Conservation (phyloP, 2,797 vertebrate genomes). For the Xerus rutilus region DNA sequence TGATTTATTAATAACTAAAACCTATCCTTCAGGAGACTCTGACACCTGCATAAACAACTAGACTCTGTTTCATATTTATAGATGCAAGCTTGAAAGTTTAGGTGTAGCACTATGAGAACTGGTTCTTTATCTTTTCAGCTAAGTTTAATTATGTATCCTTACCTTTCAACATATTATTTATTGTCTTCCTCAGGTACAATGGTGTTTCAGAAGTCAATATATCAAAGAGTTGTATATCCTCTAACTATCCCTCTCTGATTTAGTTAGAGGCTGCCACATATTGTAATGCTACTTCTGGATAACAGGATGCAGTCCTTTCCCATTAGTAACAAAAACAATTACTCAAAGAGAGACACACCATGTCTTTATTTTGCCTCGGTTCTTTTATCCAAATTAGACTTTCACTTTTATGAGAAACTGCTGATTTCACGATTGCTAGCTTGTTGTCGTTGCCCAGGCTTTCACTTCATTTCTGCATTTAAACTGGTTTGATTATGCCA, state of each 20-base stretch:
- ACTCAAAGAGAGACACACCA: constrained; percentile 53
- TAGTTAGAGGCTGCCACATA: constrained; percentile 75
- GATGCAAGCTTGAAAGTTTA: constrained; percentile 73
- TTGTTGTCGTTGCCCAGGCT: constrained; percentile 47
- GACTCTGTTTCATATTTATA: constrained; percentile 81
- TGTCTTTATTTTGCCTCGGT: constrained; percentile 58
- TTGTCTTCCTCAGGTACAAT: constrained; percentile 64
- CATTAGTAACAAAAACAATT: constrained; percentile 79
- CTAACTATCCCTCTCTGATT: constrained; percentile 75
- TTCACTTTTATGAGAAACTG: constrained; percentile 54
- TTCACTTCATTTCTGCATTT: constrained; percentile 63
- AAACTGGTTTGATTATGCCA: constrained; percentile 59
- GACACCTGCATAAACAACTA: constrained; percentile 79
- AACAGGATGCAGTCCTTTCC: constrained; percentile 62
- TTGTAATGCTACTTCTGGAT: constrained; percentile 68
- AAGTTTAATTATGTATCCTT: constrained; percentile 80
- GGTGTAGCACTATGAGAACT: constrained; percentile 60
- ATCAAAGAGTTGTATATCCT: constrained; percentile 73
- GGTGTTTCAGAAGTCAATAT: constrained; percentile 72
- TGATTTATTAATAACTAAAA: constrained; percentile 80
- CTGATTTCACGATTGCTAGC: constrained; percentile 21
- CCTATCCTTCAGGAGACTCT: constrained; percentile 77
- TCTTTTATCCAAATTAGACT: constrained; percentile 70
- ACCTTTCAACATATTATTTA: constrained; percentile 78
- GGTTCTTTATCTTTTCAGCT: constrained; percentile 80